Percentiles rank a stretch among this genome's conserved stretches.
Conservation (phyloP, 2,888 invertebrate genomes). For the Hofmannophila pseudospretella region DNA sequence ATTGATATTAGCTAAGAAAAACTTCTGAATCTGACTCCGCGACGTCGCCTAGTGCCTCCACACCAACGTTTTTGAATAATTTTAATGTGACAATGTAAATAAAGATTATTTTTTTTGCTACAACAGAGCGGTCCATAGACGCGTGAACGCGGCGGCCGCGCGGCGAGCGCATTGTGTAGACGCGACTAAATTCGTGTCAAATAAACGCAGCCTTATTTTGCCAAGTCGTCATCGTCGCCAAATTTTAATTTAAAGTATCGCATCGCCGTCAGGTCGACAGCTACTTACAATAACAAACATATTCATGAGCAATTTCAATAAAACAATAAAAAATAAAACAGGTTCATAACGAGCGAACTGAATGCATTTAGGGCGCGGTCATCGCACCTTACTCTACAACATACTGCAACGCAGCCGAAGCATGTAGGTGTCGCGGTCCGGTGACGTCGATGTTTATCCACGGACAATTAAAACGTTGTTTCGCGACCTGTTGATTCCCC, state of each 20-base stretch:
- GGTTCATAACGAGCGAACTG: constrained; percentile 29
- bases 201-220: too few species aligned
- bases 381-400: constrained; percentile 55
- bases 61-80: too few species aligned
- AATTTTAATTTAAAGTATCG: constrained; percentile 4
- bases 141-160: too few species aligned
- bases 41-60: too few species aligned
- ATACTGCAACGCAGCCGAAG: constrained; percentile 30
- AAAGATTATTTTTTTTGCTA: too few species aligned
- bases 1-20: too few species aligned
- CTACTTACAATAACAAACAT: constrained; percentile 11
- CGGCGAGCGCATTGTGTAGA: too few species aligned
- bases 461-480: constrained; percentile 71
- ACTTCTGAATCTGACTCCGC: too few species aligned
- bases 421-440: constrained; percentile 60
- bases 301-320: constrained; percentile 12
- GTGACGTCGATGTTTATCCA: constrained; percentile 69
- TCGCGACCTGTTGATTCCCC: constrained; percentile 73
- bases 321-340: constrained; percentile 13
- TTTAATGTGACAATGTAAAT: too few species aligned
- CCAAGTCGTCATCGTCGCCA: too few species aligned
- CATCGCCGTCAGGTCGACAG: constrained; percentile 5
- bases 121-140: too few species aligned
- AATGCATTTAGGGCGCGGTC: constrained; percentile 65
- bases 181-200: too few species aligned